A percentile compares a stretch with the other conserved stretches of the same genome.
Evolutionary conservation across 2,113 vertebrate species (phyloP).

Genomic region (Stegostoma tigrinum): DNA sequence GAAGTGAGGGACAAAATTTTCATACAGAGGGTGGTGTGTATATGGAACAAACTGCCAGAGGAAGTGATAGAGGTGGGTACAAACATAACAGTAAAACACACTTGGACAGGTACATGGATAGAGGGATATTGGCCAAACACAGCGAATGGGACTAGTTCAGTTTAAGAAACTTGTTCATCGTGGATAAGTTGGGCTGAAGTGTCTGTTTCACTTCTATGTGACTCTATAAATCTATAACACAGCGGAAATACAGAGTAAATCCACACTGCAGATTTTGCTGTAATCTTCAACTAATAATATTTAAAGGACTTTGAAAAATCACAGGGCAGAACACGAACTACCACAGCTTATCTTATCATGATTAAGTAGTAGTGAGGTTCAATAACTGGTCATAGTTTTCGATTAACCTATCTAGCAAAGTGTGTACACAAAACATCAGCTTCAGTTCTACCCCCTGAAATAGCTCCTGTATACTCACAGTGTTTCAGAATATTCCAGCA

Average conservation of each 20-base stretch:
- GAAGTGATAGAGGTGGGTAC: no score
- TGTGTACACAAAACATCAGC: background rate
- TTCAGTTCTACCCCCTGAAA: background rate
- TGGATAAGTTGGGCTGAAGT: no score
- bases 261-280: background rate
- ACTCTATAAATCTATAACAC: background rate
- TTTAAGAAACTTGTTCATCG: no score
- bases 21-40: no score
- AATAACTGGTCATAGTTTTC: background rate
- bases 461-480: background rate
- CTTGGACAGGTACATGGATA: no score
- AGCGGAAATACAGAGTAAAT: background rate
- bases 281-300: background rate
- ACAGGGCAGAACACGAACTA: background rate
- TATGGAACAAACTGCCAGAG: no score
- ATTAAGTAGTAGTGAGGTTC: background rate
- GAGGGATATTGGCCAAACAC: no score
- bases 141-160: no score
- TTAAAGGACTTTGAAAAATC: background rate
- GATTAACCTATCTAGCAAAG: background rate
- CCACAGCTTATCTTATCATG: background rate
- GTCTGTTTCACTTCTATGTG: no score
- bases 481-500: background rate
- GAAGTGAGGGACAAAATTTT: no score
- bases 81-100: no score